Conservation (phyloP, 1,140 invertebrate species). For the Cydia splendana region DNA sequence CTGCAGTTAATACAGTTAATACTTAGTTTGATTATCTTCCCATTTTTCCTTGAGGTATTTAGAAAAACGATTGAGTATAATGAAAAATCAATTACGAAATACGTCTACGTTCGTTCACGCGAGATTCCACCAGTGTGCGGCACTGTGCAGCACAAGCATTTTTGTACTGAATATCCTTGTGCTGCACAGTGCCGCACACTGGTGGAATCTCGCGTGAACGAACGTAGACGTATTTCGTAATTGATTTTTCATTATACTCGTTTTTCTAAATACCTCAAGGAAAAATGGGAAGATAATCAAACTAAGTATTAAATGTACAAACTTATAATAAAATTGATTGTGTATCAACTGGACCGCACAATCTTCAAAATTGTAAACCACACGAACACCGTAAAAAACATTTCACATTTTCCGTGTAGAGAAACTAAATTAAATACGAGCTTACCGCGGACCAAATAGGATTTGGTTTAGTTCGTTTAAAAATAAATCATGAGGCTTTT, state of each 20-base stretch:
- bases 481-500: conserved; percentile 66
- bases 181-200: too few species aligned
- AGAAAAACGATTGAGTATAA: too few species aligned
- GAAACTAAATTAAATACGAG: conserved; percentile 31
- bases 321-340: not conserved
- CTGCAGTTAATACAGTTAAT: too few species aligned
- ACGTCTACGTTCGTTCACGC: too few species aligned
- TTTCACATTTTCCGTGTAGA: conserved; percentile 1
- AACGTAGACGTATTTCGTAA: too few species aligned
- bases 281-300: not conserved
- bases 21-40: not conserved
- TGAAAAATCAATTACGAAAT: too few species aligned
- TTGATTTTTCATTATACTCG: too few species aligned
- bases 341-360: not conserved
- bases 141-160: too few species aligned
- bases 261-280: too few species aligned
- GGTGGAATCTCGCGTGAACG: too few species aligned
- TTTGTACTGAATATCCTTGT: too few species aligned
- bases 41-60: not conserved
- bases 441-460: conserved; percentile 49
- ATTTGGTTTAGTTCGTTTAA: conserved; percentile 57
- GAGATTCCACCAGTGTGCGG: too few species aligned
- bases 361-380: not conserved
- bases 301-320: not conserved
- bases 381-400: not conserved